phyloP scores from a whole-genome alignment of 2,797 vertebrate species.

The Oryzias sinensis region DNA sequence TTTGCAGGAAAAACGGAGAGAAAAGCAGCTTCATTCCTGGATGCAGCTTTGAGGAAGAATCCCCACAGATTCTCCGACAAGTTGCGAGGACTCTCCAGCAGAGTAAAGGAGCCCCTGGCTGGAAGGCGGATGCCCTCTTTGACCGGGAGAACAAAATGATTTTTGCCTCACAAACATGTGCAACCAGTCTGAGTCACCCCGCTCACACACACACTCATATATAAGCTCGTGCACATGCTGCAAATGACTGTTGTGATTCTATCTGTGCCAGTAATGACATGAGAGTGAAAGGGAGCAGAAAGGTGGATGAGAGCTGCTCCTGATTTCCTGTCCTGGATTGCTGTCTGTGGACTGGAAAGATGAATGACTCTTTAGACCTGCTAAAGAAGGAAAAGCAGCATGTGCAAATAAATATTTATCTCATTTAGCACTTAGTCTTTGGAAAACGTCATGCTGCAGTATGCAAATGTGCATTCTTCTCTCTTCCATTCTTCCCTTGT shows the following conservation, averaged over 20 bases:
- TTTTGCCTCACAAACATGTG: slow-evolving; percentile 38
- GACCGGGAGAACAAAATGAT: slow-evolving; percentile 47
- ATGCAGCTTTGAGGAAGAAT: slow-evolving; percentile 23
- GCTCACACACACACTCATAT: slow-evolving; percentile 10
- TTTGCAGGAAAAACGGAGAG: slow-evolving; percentile 35
- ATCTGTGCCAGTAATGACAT: slow-evolving; percentile 18
- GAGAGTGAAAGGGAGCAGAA: slow-evolving; percentile 11
- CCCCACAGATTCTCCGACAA: slow-evolving; percentile 32
- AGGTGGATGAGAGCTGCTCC: slow-evolving; percentile 27
- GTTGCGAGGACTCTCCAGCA: slow-evolving; percentile 33
- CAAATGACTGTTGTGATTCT: slow-evolving; percentile 25
- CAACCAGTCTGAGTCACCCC: slow-evolving; percentile 16
- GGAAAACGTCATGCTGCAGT: slow-evolving; percentile 3
- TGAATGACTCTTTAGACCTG: too few relatives aligned
- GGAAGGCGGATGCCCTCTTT: slow-evolving; percentile 42
- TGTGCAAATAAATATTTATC: slow-evolving; percentile 26
- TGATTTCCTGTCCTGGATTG: slow-evolving; percentile 37
- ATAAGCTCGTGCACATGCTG: slow-evolving; percentile 1
- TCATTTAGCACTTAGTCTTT: slow-evolving; percentile 15
- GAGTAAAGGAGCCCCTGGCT: slow-evolving; percentile 29
- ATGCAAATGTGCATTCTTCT: too few relatives aligned
- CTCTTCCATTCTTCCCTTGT: too few relatives aligned
- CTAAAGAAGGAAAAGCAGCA: too few relatives aligned
- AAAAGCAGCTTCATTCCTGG: slow-evolving; percentile 19
- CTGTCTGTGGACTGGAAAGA: slow-evolving; percentile 1